These are phyloP conservation scores for Marmota monax DNA, from an alignment of 2,113 vertebrate genomes.

Conservation along the genomic window DNA sequence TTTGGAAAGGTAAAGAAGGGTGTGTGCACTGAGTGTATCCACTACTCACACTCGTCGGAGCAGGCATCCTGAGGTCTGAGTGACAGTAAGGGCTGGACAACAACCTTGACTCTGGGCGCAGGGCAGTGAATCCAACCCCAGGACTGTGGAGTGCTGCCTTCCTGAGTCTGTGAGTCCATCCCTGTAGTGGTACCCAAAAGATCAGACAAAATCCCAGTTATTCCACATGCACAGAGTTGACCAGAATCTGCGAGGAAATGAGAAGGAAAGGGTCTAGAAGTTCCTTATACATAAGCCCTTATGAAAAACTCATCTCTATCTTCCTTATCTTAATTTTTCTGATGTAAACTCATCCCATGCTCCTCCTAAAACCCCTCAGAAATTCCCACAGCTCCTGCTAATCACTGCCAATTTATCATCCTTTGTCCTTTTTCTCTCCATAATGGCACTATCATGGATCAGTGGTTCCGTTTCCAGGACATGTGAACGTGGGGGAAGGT, in stretches of 20 bases:
- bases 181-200: not conserved
- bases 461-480: not conserved
- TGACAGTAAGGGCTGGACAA: not conserved
- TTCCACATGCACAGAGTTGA: not conserved
- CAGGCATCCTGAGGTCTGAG: not conserved
- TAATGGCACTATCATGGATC: not conserved
- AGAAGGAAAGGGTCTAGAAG: not conserved
- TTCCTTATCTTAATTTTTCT: not conserved
- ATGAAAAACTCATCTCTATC: not conserved
- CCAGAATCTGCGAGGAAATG: not conserved
- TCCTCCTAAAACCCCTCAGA: not conserved
- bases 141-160: not conserved
- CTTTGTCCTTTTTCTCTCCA: not conserved
- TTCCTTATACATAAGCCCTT: not conserved
- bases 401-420: not conserved
- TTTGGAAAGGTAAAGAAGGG: not conserved
- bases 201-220: not conserved
- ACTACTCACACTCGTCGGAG: accelerated
- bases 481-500: not conserved
- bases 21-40: not conserved
- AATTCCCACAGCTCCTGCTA: not conserved
- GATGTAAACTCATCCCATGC: not conserved
- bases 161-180: not conserved
- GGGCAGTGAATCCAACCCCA: no score
- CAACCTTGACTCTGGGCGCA: accelerated